Base-by-base conservation (phyloP, 2,113 vertebrate species). In the Tenrec ecaudatus region DNA sequence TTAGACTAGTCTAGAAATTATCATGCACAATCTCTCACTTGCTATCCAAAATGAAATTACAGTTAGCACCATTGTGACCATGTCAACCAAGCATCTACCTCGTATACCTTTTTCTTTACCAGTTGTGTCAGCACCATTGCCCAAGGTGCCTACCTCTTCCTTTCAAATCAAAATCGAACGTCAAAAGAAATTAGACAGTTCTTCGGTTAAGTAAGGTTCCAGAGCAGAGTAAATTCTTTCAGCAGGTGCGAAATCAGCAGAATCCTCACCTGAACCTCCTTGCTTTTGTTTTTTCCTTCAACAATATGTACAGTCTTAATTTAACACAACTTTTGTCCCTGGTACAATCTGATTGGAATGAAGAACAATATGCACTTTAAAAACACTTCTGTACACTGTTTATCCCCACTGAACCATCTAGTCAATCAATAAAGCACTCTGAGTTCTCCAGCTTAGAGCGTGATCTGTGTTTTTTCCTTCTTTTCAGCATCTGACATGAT, bases 381-480 rank as follows among this genome's bases (percentile, higher is more conserved):
- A 90, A 82, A 85, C 57, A 62, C 92, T 88, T 64, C 84, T 78
- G 91, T 14, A 36, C 57, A 29, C 3, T 64, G 88, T 92, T 93
- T 83, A 84, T 10, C 33, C 29, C 53, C 36, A 86, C 23, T 82
- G 90, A 90, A 86, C 88, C 92, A 75, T 6, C 66, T 93, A 57
- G 53, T 88, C 83, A 86, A 93, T 91, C 89, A 93, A 93, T 92
- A 92, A 91, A 83, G 40, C 25, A 81, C 29, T 64, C 60, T 86
- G 69, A 94, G 33, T 77, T 91, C 58, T 58, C 73, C 20, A 66
- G 69, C 19, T 25, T 60, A 83, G 22, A 75, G 2, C 53, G 68
- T 71, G 40, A 90, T 1, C 57, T 89, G 43, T 68, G 6, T 77
- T 90, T 62, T 16, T 92, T 82, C 83, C 43, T 85, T 43, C 81